A percentile compares a stretch with the other conserved stretches of the same genome.
These are phyloP conservation scores for Cantharis lateralis DNA, from an alignment of 2,888 invertebrate genomes.

Conservation along the genomic window DNA sequence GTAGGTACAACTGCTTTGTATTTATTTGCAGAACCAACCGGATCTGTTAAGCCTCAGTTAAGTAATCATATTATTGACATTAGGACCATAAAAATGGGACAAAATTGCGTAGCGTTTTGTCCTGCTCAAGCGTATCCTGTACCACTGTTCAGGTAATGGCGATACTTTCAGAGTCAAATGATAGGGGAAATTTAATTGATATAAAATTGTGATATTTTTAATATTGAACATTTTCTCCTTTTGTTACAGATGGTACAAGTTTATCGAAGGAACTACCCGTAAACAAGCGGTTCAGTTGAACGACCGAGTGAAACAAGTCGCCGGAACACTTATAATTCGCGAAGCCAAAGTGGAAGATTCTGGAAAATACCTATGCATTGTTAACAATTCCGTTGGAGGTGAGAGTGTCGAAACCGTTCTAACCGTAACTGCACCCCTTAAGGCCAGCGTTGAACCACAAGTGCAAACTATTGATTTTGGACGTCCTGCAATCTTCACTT, in stretches of 20 bases:
- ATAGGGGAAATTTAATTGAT: background rate
- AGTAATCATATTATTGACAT: constrained; percentile 63
- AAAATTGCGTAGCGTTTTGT: constrained; percentile 65
- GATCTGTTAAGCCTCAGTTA: constrained; percentile 68
- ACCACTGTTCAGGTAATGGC: constrained; percentile 72
- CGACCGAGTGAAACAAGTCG: constrained; percentile 89
- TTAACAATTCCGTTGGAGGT: constrained; percentile 92
- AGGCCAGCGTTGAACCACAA: constrained; percentile 86
- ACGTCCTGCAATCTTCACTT: constrained; percentile 88
- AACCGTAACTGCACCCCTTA: constrained; percentile 89
- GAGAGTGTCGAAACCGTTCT: constrained; percentile 92
- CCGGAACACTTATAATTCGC: constrained; percentile 90
- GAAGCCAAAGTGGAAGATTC: constrained; percentile 91
- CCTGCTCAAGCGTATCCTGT: constrained; percentile 77
- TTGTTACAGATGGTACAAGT: constrained; percentile 92
- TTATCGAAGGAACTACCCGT: constrained; percentile 83
- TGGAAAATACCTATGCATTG: constrained; percentile 92
- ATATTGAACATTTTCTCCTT: constrained; percentile 11
- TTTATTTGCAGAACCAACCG: constrained; percentile 65
- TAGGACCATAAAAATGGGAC: constrained; percentile 44
- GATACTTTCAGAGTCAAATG: background rate
- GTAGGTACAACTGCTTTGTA: constrained; percentile 3
- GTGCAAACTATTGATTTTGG: constrained; percentile 91
- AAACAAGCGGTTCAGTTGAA: constrained; percentile 89
- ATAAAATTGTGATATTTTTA: background rate